Evolutionary conservation across 2,797 vertebrate genomes (phyloP).

Genomic region (Serranus cabrilla): DNA sequence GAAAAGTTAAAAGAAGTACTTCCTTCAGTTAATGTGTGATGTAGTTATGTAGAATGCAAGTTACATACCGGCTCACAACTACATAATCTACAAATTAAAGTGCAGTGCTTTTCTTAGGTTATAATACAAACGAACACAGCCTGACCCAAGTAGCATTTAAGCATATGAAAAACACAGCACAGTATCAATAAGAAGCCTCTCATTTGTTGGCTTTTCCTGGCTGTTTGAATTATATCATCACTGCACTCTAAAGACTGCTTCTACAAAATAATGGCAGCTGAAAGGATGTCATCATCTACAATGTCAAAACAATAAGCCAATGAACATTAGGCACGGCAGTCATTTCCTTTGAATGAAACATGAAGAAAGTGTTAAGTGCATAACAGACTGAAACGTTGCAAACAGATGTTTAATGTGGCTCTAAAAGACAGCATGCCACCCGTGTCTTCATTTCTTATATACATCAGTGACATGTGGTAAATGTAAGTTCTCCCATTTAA

Average conservation of each 20-base stretch:
- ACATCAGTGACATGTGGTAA: constrained; percentile 27
- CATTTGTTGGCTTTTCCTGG: not conserved
- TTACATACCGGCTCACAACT: no score
- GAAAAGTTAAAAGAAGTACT: no score
- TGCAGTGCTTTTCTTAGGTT: no score
- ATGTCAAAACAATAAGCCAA: constrained; percentile 61
- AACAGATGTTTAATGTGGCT: constrained; percentile 69
- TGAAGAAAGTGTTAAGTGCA: constrained; percentile 23
- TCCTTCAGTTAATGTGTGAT: no score
- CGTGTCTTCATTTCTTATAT: constrained; percentile 13
- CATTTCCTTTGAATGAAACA: constrained; percentile 55
- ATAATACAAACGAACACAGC: no score
- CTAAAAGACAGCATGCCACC: constrained; percentile 24
- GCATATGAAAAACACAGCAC: not conserved
- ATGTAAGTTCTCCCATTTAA: constrained; percentile 33
- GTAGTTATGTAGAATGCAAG: no score
- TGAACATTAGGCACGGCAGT: constrained; percentile 51
- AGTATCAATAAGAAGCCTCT: not conserved
- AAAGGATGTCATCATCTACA: constrained; percentile 39
- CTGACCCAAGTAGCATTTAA: not conserved
- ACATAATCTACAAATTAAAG: no score
- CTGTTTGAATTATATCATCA: constrained; percentile 11
- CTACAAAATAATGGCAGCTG: constrained; percentile 6
- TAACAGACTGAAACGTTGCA: constrained; percentile 31
- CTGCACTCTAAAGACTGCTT: constrained; percentile 10